Evolutionary conservation across 1,140 invertebrate genomes (phyloP).

Genomic region (Melitaea cinxia): DNA sequence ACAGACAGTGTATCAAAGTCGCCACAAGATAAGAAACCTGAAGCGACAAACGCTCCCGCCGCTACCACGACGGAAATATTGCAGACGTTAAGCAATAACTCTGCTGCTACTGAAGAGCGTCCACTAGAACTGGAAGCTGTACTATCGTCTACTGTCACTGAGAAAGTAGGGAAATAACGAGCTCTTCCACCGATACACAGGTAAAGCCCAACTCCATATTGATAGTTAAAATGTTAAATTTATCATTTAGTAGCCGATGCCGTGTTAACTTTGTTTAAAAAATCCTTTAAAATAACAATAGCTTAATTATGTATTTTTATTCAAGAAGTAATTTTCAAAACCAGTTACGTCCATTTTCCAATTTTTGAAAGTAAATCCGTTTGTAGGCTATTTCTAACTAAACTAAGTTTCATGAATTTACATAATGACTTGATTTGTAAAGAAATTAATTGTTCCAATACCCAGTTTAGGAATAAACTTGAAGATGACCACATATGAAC

Average conservation of each 20-base stretch:
- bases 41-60: conserved; percentile 26
- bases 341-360: too few species aligned
- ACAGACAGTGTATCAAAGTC: conserved; percentile 19
- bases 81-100: conserved; percentile 20
- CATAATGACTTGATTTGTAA: too few species aligned
- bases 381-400: too few species aligned
- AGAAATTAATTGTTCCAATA: too few species aligned
- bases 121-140: conserved; percentile 60
- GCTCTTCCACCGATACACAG: conserved; percentile 6
- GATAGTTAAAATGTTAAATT: neutral
- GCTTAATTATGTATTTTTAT: too few species aligned
- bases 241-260: neutral
- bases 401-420: too few species aligned
- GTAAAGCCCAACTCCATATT: conserved; percentile 37
- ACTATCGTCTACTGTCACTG: conserved; percentile 55
- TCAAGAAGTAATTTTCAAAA: too few species aligned
- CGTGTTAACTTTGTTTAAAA: neutral
- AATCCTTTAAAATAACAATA: too few species aligned
- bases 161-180: conserved; percentile 20
- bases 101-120: conserved; percentile 42
- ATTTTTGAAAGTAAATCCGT: too few species aligned
- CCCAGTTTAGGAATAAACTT: too few species aligned
- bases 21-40: conserved; percentile 25
- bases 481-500: too few species aligned
- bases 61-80: conserved; percentile 13